Conservation (phyloP, 2,113 vertebrate genomes). For the Psilopsiagon aurifrons region DNA sequence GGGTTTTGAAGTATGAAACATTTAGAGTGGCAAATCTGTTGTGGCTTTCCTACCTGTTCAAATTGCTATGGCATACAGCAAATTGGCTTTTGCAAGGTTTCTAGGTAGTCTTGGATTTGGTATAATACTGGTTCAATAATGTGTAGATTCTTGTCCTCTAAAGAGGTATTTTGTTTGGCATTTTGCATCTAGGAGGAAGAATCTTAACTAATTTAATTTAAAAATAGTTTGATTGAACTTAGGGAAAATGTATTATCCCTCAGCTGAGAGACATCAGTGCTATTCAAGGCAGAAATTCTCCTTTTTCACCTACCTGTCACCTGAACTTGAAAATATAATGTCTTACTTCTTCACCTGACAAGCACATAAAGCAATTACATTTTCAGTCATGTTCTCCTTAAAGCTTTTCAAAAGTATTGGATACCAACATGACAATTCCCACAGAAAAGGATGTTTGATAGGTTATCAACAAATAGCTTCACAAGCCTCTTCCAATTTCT, state of each 20-base stretch:
- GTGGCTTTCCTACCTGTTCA: fast-evolving
- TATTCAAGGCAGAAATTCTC: background rate
- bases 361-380: background rate
- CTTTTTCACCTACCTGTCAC: background rate
- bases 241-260: background rate
- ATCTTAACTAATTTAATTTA: background rate
- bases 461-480: background rate
- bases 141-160: background rate
- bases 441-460: background rate
- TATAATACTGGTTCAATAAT: background rate
- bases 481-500: background rate
- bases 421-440: background rate
- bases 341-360: background rate
- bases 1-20: background rate
- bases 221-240: background rate
- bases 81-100: background rate
- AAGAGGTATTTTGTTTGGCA: background rate
- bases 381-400: background rate
- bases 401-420: background rate
- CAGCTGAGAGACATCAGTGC: background rate
- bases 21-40: background rate
- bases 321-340: background rate
- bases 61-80: background rate
- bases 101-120: background rate
- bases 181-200: background rate